Base-by-base conservation (phyloP, 1,140 invertebrate species). In the Hylaeus anthracinus region DNA sequence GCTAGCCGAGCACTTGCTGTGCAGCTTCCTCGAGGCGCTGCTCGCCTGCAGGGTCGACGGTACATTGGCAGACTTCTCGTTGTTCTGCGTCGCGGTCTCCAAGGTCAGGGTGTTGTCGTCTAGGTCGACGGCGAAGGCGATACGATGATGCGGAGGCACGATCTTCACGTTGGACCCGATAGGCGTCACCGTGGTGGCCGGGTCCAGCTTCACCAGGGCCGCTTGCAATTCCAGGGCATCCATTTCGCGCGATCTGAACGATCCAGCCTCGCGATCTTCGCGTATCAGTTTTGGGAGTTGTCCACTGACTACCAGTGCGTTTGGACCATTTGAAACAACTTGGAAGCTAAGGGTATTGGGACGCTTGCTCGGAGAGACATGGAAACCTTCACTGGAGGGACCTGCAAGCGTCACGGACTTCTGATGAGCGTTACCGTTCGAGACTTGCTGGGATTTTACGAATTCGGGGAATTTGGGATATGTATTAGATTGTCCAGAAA, bases 131-230 rank as follows among this genome's bases (percentile, higher is more conserved):
- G 87, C 86, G 56, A 91, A 88, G 5, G 90, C 80, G 48, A 92
- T 90, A 65, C 90, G 88, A 58, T 89, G 86, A 79, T 90, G 91
- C 63, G 83, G 78, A 0, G 88, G 80, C 37, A 92, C 66, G 15
- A 90, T 61, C 55, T 93, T 93, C 37, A 91, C 86, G 71, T 78
- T 90, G 1, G 90, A 84, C 3, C 90, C 91, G 56, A 93, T 92
- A 69, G 92, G 92, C 63, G 92, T 93, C 39, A 93, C 92, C 69
- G 93, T 93, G 14, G 93, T 93, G 10, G 92, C 92, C 67, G 93
- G 92, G 67, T 93, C 92, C 60, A 93, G 88, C 81, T 93, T 93
- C 9, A 93, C 92, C 82, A 93, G 71, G 8, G 92, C 91, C 67
- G 92, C 93, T 82, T 93, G 93, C 61, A 93, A 84, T 79, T 93